These are phyloP conservation scores for Leptestheria dahalacensis DNA, from an alignment of 1,140 invertebrate genomes.

Conservation along the genomic window DNA sequence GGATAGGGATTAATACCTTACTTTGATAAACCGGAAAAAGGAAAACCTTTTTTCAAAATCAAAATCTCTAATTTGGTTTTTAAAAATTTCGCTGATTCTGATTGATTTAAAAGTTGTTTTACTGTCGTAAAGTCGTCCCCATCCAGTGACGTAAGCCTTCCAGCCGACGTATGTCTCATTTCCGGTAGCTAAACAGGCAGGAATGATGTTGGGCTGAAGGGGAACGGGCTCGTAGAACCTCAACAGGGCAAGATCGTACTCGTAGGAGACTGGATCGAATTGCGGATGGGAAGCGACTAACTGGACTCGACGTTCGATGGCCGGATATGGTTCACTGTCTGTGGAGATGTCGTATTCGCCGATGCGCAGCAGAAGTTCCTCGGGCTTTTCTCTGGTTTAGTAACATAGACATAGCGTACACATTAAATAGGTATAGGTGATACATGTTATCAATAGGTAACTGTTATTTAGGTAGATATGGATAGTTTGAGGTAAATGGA, in stretches of 20 bases:
- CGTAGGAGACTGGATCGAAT: constrained; percentile 80
- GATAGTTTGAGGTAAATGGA: too few relatives aligned
- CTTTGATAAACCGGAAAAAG: not conserved
- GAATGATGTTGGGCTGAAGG: constrained; percentile 80
- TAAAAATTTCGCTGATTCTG: too few relatives aligned
- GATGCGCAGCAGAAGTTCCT: constrained; percentile 66
- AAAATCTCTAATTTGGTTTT: too few relatives aligned
- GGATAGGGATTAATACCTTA: constrained; percentile 2
- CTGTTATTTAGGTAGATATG: too few relatives aligned
- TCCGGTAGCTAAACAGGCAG: constrained; percentile 59
- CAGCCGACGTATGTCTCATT: constrained; percentile 68
- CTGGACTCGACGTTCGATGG: constrained; percentile 70
- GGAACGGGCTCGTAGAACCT: constrained; percentile 76
- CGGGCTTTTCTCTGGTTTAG: constrained; percentile 58
- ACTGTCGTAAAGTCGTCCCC: constrained; percentile 83
- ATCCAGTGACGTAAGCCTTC: constrained; percentile 78
- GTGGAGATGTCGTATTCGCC: constrained; percentile 78
- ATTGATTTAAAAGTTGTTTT: constrained; percentile 1
- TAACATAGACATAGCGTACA: not conserved
- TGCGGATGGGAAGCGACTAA: constrained; percentile 81
- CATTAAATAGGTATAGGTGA: not conserved
- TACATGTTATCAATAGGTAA: too few relatives aligned
- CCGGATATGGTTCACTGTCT: constrained; percentile 71
- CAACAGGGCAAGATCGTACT: constrained; percentile 77
- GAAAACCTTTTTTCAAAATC: too few relatives aligned